phyloP scores from a whole-genome alignment of 2,888 invertebrate genomes.

The Crepidodera aurea region DNA sequence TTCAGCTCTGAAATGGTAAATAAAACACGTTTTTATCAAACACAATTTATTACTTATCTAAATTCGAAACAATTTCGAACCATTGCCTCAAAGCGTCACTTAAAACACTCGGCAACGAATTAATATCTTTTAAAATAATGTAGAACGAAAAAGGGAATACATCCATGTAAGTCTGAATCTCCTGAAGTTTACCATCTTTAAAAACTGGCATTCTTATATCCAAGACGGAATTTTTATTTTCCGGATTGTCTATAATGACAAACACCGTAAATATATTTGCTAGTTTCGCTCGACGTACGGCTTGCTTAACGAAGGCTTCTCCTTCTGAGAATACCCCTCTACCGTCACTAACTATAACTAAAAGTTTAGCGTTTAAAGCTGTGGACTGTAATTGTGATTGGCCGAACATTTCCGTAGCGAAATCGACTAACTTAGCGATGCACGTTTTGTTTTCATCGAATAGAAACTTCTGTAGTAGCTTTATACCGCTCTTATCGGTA shows the following conservation, averaged over 20 bases:
- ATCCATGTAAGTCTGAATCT: conserved; percentile 88
- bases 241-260: conserved; percentile 93
- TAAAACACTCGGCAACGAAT: conserved; percentile 85
- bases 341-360: conserved; percentile 95
- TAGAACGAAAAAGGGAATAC: conserved; percentile 98
- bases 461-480: conserved; percentile 79
- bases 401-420: conserved; percentile 74
- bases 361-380: conserved; percentile 77
- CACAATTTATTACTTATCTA: conserved; percentile 45
- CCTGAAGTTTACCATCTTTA: conserved; percentile 66
- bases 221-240: conserved; percentile 90
- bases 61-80: conserved; percentile 92
- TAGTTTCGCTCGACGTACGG: conserved; percentile 82
- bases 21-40: no score
- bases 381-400: conserved; percentile 61
- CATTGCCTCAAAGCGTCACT: conserved; percentile 97
- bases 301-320: conserved; percentile 75
- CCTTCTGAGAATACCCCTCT: conserved; percentile 92
- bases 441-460: conserved; percentile 92
- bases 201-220: conserved; percentile 86
- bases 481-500: conserved; percentile 85
- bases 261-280: conserved; percentile 93
- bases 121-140: conserved; percentile 89
- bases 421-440: conserved; percentile 83
- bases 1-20: no score